Base-by-base conservation (phyloP, 2,797 vertebrate genomes). In the Hippocampus kuda region DNA sequence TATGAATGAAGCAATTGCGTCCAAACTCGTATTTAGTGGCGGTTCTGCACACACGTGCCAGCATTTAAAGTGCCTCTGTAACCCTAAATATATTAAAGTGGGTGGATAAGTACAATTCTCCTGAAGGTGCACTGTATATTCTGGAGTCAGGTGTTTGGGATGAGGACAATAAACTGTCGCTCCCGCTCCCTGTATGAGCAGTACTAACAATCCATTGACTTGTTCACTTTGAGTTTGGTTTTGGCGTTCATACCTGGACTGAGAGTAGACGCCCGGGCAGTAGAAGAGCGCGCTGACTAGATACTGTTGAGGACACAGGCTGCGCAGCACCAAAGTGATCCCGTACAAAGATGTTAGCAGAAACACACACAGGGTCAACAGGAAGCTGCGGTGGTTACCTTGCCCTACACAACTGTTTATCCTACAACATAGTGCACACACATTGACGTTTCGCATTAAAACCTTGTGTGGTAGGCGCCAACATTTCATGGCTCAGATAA, bases 361-460 rank as follows among this genome's bases (percentile, higher is more conserved):
- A 88, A 99, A 98, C 87, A 93, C 78, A 66, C 76, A 83, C 34
- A 99, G 93, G 12, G 92, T 94, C 86, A 98, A 89, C 85, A 99
- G 88, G 86, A 98, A 99, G 62, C 91, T 93, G 81, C 90, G 91
- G 79, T 99, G 97, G 84, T 99, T 99, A 67, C 89, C 91, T 83
- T 93, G 93, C 77, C 97, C 97, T 64, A 99, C 95, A 69, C 96
- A 99, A 91, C 93, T 96, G 90, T 99, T 97, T 86, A 98, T 97
- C 97, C 96, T 98, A 83, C 70, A 78, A 70, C 69, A 72, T 71
- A 91, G 88, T 44, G 68, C 66, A 69, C 67, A 77, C 16, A 75
- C 49, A 72, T 67, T 64, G 62, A 44, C 24, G 10, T 24, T 44
- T 44, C 1, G n/a, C 2, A 22, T 64, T 64, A 46, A 44, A 46